phyloP scores from a whole-genome alignment of 2,113 vertebrate species.

The Pagrus major region DNA sequence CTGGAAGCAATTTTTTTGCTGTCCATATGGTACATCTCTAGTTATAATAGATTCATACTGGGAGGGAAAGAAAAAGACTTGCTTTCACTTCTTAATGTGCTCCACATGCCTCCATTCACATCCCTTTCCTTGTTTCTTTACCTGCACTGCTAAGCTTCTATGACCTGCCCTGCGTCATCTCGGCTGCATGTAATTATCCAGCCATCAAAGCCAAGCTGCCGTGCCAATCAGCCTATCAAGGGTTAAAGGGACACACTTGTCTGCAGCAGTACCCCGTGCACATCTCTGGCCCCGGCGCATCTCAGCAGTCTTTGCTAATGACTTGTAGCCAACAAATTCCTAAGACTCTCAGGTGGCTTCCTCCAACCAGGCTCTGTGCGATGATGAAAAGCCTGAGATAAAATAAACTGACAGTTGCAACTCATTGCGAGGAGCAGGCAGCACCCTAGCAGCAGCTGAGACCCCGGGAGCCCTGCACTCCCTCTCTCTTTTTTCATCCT shows the following conservation, averaged over 20 bases:
- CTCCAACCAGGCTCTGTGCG: slow-evolving; percentile 90
- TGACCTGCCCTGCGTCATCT: slow-evolving; percentile 61
- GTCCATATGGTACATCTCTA: background rate
- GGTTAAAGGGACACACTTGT: slow-evolving; percentile 83
- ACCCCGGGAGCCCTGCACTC: slow-evolving; percentile 86
- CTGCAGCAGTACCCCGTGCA: slow-evolving; percentile 78
- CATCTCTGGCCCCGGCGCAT: slow-evolving; percentile 84
- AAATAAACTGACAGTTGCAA: slow-evolving; percentile 99
- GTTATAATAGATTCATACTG: slow-evolving; percentile 19
- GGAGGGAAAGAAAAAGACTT: background rate
- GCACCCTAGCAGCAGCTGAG: slow-evolving; percentile 95
- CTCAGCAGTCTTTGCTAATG: slow-evolving; percentile 92
- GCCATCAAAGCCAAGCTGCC: slow-evolving; percentile 72
- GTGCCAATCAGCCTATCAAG: slow-evolving; percentile 72
- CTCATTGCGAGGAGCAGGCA: slow-evolving; percentile 93
- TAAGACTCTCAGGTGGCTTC: slow-evolving; percentile 97
- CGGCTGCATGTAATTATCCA: slow-evolving; percentile 70
- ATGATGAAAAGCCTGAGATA: slow-evolving; percentile 99
- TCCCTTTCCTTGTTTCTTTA: slow-evolving; percentile 44
- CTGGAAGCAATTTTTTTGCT: background rate
- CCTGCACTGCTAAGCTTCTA: slow-evolving; percentile 39
- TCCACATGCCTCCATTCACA: slow-evolving; percentile 35
- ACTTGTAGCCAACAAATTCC: slow-evolving; percentile 94
- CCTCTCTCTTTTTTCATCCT: slow-evolving; percentile 51
- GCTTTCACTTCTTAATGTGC: slow-evolving; percentile 22